Conservation (phyloP, 2,113 vertebrate species). For the Chloropsis cyanopogon region DNA sequence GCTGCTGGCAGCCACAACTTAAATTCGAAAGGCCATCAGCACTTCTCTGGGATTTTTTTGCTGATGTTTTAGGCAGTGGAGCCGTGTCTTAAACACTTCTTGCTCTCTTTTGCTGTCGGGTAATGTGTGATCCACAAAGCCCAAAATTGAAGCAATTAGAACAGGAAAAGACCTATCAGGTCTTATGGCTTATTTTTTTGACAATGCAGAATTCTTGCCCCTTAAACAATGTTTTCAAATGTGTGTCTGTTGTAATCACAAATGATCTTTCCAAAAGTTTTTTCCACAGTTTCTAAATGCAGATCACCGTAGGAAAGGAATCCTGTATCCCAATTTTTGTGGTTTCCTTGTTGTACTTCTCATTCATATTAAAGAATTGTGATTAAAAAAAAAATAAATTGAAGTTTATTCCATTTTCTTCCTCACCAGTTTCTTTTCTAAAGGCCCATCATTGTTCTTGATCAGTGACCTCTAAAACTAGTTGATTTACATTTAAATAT, state of each 20-base stretch:
- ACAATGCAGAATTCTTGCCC: not conserved
- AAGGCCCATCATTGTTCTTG: not conserved
- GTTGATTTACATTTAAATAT: conserved; percentile 25
- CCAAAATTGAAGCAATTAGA: not conserved
- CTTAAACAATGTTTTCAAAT: not conserved
- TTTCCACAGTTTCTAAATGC: not conserved
- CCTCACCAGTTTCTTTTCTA: not conserved
- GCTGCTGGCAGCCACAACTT: not conserved
- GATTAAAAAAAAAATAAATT: not conserved
- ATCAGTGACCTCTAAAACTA: not conserved
- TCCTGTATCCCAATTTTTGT: not conserved
- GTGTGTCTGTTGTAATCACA: not conserved
- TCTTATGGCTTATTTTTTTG: not conserved
- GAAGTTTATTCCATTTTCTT: not conserved
- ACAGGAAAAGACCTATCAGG: not conserved
- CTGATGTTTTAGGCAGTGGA: not conserved
- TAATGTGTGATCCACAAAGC: not conserved
- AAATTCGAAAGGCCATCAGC: not conserved
- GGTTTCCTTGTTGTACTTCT: not conserved
- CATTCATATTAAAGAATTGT: not conserved
- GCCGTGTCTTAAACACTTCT: not conserved
- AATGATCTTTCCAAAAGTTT: not conserved
- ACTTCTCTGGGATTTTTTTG: not conserved
- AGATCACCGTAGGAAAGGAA: not conserved
- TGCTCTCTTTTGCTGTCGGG: not conserved